Percentiles rank a stretch among this genome's conserved stretches.
Conservation (phyloP, 2,888 invertebrate species). For the Catocala nupta region DNA sequence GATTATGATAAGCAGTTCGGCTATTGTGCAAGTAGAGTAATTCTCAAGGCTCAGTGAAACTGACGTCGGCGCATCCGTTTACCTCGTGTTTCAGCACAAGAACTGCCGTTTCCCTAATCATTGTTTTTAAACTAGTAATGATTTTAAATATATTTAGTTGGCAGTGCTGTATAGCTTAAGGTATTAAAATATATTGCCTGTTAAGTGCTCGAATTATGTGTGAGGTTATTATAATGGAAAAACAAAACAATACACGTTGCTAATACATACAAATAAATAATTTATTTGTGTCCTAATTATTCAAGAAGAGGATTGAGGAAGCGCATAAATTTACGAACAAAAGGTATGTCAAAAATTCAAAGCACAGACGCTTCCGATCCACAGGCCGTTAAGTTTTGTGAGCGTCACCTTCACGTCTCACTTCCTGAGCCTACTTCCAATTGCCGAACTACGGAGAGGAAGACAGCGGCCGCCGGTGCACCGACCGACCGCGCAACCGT, state of each 20-base stretch:
- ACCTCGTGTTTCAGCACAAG: conserved; percentile 61
- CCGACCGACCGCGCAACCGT: conserved; percentile 79
- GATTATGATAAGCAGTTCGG: conserved; percentile 38
- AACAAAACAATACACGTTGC: conserved; percentile 14
- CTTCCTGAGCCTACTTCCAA: conserved; percentile 80
- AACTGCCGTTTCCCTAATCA: conserved; percentile 56
- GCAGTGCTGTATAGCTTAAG: neutral
- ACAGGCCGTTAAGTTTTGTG: conserved; percentile 69
- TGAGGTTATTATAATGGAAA: conserved; percentile 18
- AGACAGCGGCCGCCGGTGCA: conserved; percentile 79
- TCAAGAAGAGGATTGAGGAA: conserved; percentile 71
- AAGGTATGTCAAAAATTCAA: conserved; percentile 78
- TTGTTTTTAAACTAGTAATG: conserved; percentile 35
- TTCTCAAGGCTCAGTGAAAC: conserved; percentile 77
- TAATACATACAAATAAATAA: conserved; percentile 29
- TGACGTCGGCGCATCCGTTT: conserved; percentile 71
- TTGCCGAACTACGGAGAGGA: conserved; percentile 76
- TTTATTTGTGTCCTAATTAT: conserved; percentile 58
- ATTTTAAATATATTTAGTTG: conserved; percentile 14
- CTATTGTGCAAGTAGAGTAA: conserved; percentile 66
- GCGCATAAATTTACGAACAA: conserved; percentile 64
- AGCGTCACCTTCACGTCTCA: conserved; percentile 78
- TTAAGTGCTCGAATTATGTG: neutral
- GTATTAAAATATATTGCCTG: neutral
- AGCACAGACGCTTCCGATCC: conserved; percentile 83